These are phyloP conservation scores for Anableps anableps DNA, from an alignment of 2,797 vertebrate genomes.

Conservation along the genomic window DNA sequence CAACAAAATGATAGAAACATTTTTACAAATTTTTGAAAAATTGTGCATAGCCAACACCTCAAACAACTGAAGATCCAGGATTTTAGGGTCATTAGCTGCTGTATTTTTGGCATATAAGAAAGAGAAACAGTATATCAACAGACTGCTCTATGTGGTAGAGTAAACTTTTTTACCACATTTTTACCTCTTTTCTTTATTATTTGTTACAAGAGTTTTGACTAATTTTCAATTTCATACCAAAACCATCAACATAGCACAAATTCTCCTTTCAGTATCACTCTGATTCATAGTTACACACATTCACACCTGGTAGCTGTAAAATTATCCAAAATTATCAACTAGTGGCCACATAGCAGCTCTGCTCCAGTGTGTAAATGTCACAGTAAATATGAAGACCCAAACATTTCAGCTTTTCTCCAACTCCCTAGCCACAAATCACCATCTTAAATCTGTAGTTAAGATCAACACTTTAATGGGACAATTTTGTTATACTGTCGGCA, in stretches of 20 bases:
- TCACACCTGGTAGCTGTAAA: conserved; percentile 68
- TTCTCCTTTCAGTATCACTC: conserved; percentile 43
- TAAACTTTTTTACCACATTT: not conserved
- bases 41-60: too few relatives aligned
- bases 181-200: not conserved
- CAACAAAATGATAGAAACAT: not conserved
- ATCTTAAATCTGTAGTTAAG: conserved; percentile 23
- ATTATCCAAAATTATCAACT: conserved; percentile 59
- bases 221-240: conserved; percentile 20
- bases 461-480: not conserved
- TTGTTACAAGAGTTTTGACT: not conserved
- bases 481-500: conserved; percentile 24
- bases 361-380: conserved; percentile 28
- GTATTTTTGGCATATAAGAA: conserved; percentile 1
- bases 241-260: conserved; percentile 23
- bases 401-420: conserved; percentile 46
- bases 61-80: too few relatives aligned
- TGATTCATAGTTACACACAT: conserved; percentile 56
- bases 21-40: not conserved
- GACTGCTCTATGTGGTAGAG: not conserved
- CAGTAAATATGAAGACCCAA: conserved; percentile 22
- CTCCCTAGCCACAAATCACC: conserved; percentile 49
- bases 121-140: conserved; percentile 3
- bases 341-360: conserved; percentile 41
- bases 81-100: not conserved